These are phyloP conservation scores for Lasioglossum marginatum DNA, from an alignment of 2,888 invertebrate genomes.

Conservation along the genomic window DNA sequence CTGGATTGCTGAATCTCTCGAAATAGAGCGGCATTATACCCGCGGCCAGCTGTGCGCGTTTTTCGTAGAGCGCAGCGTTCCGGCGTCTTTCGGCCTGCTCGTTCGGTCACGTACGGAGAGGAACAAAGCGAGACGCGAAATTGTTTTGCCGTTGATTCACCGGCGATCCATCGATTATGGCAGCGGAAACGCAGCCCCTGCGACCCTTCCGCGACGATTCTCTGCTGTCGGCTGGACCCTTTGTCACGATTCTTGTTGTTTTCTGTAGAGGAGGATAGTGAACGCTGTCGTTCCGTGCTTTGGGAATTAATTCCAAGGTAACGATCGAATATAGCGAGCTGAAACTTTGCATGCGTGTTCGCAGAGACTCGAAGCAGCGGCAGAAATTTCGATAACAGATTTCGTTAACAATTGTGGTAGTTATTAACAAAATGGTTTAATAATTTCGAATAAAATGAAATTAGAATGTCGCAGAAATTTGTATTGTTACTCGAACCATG, in stretches of 20 bases:
- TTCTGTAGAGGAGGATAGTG: background rate
- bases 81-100: background rate
- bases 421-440: background rate
- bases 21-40: background rate
- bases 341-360: background rate
- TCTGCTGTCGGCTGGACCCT: background rate
- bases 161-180: background rate
- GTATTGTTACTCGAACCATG: background rate
- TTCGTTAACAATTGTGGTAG: background rate
- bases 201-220: background rate
- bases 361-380: background rate
- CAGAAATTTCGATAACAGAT: background rate
- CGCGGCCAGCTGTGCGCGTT: slow-evolving; percentile 21
- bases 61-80: slow-evolving; percentile 10
- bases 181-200: background rate
- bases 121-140: slow-evolving; percentile 4
- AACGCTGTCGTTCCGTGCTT: background rate
- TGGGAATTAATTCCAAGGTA: background rate
- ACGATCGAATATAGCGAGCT: background rate
- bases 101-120: background rate
- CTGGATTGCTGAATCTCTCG: background rate
- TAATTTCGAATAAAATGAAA: background rate
- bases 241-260: background rate
- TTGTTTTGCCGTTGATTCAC: background rate
- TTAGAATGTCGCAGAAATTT: background rate